Base-by-base conservation (phyloP, 2,797 vertebrate genomes). In the Gymnoscopelus microlampas region DNA sequence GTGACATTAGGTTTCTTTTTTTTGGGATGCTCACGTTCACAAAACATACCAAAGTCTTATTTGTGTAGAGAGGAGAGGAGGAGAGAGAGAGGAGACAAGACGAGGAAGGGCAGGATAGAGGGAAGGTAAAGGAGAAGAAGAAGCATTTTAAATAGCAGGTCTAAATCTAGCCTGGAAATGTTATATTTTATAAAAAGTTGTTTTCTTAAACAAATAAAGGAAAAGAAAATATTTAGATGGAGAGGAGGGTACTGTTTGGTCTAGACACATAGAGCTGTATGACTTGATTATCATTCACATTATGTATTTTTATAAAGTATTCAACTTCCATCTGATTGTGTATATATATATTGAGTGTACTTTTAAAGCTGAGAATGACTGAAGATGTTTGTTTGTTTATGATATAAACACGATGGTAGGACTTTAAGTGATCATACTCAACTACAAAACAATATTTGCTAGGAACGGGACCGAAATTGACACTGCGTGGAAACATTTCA, bases 11-110 rank as follows among this genome's bases (percentile, higher is more conserved):
- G 65, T 66, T 82, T 74, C 39, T 73, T 24, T 4, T 75, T 66
- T 74, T 55, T 64, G 69, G 60, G 26, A 80, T 75, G 72, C 72
- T 83, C 81, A 85, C 82, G 54, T 83, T 89, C 76, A 90, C 85
- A 78, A 81, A 82, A 79, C 44, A 5, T 47, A 75, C 63, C 50
- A 23, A 79, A 56, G 66, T 77, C 35, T 72, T 61, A 58, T 78
- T 66, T 60, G 65, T 54, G 57, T 24, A 61, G 53, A 75, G 74
- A 23, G 26, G 26, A 44, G 56, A 53, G 26, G 62, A 73, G 23
- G 15, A 29, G 44, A 29, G 55, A 54, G 5, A 29, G 55, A 54
- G 5, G 8, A 35, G 32, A 7, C n/a, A n/a, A 19, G 59, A 62
- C 1, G 53, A 72, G 60, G 60, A 77, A 32, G 7, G 50, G 50